A percentile compares a stretch with the other conserved stretches of the same genome.
These are phyloP conservation scores for Microplitis mediator DNA, from an alignment of 1,140 invertebrate species.

Conservation along the genomic window DNA sequence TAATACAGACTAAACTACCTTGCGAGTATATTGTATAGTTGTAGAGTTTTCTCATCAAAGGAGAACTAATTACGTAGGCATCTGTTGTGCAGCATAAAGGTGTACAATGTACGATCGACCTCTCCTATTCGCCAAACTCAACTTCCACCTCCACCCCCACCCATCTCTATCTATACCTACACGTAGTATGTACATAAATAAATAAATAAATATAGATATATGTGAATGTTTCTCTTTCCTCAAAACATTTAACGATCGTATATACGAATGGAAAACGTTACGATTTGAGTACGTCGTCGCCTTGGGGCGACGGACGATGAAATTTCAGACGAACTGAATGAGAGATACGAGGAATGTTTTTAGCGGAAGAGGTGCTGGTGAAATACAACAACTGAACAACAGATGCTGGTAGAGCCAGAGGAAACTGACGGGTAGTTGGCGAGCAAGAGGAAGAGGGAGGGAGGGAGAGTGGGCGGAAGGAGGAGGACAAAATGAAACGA, in stretches of 20 bases:
- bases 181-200: neutral
- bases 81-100: conserved; percentile 23
- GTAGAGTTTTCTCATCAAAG: conserved; percentile 36
- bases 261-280: conserved; percentile 7
- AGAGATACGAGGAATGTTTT: neutral
- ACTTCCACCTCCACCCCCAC: no score
- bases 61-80: conserved; percentile 38
- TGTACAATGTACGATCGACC: conserved; percentile 10
- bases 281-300: conserved; percentile 13
- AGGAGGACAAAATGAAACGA: conserved; percentile 27
- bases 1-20: neutral
- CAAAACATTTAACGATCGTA: conserved; percentile 1
- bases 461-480: conserved; percentile 8
- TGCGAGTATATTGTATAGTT: conserved; percentile 6
- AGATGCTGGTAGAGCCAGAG: neutral
- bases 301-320: conserved; percentile 12
- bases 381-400: neutral
- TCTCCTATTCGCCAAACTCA: neutral
- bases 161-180: no score
- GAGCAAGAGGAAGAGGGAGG: neutral
- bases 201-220: neutral
- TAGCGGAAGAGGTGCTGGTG: no score
- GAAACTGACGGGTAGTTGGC: neutral
- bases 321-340: conserved; percentile 16
- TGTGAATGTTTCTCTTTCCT: neutral